phyloP scores from a whole-genome alignment of 2,888 invertebrate species.

The Lamellibrachia columna region DNA sequence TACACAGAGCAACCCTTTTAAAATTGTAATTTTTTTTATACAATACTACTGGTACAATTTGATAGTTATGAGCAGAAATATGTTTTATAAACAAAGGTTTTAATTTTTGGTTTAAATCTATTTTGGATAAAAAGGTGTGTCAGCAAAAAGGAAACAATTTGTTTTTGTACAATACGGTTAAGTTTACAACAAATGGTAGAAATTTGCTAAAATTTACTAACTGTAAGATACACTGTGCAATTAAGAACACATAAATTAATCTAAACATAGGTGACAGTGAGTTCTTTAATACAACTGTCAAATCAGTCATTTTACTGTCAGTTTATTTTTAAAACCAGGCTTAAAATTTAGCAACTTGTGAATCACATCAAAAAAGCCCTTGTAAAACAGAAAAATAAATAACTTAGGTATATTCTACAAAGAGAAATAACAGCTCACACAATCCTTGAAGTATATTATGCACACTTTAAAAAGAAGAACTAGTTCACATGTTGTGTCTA shows the following conservation, averaged over 20 bases:
- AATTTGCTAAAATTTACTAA: background rate
- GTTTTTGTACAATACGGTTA: too few relatives aligned
- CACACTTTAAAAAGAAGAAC: too few relatives aligned
- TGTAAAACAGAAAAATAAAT: background rate
- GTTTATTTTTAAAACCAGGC: background rate
- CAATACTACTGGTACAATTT: too few relatives aligned
- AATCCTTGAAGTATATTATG: too few relatives aligned
- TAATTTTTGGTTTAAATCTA: background rate
- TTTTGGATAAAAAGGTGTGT: too few relatives aligned
- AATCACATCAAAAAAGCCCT: background rate
- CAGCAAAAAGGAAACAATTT: too few relatives aligned
- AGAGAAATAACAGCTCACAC: background rate
- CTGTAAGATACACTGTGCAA: background rate
- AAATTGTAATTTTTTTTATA: background rate
- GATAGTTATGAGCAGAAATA: background rate
- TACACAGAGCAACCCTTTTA: background rate
- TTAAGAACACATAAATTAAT: background rate
- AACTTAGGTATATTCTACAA: background rate
- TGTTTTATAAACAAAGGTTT: background rate
- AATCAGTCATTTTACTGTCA: background rate
- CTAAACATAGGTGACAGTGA: background rate
- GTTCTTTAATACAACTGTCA: background rate
- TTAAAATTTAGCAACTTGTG: background rate
- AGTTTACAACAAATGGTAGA: too few relatives aligned
- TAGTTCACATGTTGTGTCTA: background rate